These are phyloP conservation scores for Agrotis exclamationis DNA, from an alignment of 2,888 invertebrate genomes.

Conservation along the genomic window DNA sequence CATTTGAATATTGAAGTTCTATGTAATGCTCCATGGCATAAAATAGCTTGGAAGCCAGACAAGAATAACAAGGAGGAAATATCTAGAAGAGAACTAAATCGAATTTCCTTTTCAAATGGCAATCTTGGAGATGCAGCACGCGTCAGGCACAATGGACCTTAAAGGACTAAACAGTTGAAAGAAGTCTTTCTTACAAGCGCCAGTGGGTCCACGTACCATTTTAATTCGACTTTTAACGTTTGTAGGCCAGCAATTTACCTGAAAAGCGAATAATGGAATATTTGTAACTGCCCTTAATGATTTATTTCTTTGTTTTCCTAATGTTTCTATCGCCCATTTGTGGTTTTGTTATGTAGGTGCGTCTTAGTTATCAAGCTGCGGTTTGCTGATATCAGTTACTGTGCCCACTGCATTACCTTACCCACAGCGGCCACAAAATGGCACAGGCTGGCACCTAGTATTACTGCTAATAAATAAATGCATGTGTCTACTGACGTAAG, in stretches of 20 bases:
- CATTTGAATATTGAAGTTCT: conserved; percentile 36
- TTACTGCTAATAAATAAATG: conserved; percentile 47
- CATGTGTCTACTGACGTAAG: conserved; percentile 17
- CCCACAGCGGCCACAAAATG: conserved; percentile 42
- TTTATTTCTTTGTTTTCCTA: conserved; percentile 31
- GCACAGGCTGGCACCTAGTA: conserved; percentile 37
- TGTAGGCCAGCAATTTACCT: conserved; percentile 14
- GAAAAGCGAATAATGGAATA: conserved; percentile 37
- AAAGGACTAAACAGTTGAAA: conserved; percentile 44
- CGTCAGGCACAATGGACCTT: conserved; percentile 45
- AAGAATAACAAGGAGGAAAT: conserved; percentile 38
- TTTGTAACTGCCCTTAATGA: conserved; percentile 22
- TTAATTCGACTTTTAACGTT: conserved; percentile 33
- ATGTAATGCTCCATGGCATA: conserved; percentile 13
- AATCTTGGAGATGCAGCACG: conserved; percentile 58
- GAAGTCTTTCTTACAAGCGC: conserved; percentile 36
- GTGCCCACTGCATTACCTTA: conserved; percentile 55
- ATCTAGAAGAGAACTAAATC: conserved; percentile 36
- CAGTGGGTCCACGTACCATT: conserved; percentile 36
- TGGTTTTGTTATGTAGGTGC: conserved; percentile 41
- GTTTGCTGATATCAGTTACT: conserved; percentile 71
- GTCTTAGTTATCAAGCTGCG: conserved; percentile 66
- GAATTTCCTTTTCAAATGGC: conserved; percentile 52
- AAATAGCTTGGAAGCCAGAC: conserved; percentile 21
- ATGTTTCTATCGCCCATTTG: conserved; percentile 46